A percentile compares a stretch with the other conserved stretches of the same genome.
These are phyloP conservation scores for Dreissena rostriformis DNA, from an alignment of 1,140 invertebrate genomes.

Conservation along the genomic window DNA sequence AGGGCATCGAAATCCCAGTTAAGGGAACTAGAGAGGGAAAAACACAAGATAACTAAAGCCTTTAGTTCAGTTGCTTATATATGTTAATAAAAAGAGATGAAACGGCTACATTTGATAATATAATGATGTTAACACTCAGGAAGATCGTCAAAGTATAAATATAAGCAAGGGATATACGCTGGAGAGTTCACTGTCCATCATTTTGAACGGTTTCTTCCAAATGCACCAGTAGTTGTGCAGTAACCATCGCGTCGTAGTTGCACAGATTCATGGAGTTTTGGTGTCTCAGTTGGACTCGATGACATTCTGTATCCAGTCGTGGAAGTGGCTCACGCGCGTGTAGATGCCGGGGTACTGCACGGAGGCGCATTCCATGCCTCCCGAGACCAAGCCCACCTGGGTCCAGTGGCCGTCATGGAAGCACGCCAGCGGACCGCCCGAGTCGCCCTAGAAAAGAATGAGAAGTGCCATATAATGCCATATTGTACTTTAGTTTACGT, in stretches of 20 bases:
- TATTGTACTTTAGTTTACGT: too few relatives aligned
- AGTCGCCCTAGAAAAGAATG: constrained; percentile 81
- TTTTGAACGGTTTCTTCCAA: neutral
- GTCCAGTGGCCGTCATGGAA: constrained; percentile 66
- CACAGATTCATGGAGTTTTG: neutral
- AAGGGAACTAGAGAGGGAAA: too few relatives aligned
- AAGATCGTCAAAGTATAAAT: too few relatives aligned
- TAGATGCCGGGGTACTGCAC: constrained; percentile 96
- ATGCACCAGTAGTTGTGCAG: constrained; percentile 1
- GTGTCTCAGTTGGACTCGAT: constrained; percentile 28
- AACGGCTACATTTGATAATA: too few relatives aligned
- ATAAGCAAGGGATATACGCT: too few relatives aligned
- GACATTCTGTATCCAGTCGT: constrained; percentile 87
- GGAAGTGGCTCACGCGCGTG: constrained; percentile 88
- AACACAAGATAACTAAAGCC: too few relatives aligned
- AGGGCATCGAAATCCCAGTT: too few relatives aligned
- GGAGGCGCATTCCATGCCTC: constrained; percentile 96
- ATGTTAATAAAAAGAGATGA: too few relatives aligned
- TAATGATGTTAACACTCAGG: too few relatives aligned
- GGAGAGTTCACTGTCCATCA: too few relatives aligned
- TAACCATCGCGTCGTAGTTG: constrained; percentile 11
- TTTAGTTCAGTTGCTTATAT: too few relatives aligned
- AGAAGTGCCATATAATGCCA: neutral
- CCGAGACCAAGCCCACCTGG: constrained; percentile 86
- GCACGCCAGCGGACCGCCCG: constrained; percentile 86